phyloP scores from a whole-genome alignment of 2,113 vertebrate species.

The mouse (Mus musculus) region DNA sequence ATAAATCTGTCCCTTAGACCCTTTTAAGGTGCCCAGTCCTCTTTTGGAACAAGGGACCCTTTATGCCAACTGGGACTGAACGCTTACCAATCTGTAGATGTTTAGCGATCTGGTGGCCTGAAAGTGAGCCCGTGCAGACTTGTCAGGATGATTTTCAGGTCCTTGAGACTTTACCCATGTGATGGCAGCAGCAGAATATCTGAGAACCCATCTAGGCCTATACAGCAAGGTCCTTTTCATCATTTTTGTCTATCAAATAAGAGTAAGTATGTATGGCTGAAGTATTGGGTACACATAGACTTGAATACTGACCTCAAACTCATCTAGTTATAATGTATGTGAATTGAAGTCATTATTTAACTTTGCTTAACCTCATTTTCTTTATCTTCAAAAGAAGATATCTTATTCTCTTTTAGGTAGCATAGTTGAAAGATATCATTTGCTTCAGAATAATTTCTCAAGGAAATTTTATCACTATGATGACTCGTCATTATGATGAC shows the following conservation, averaged over 20 bases:
- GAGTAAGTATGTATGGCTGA: not conserved
- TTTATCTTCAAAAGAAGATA: not conserved
- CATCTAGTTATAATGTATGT: not conserved
- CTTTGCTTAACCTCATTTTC: not conserved
- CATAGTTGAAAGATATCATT: not conserved
- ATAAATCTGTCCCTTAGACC: too few species aligned
- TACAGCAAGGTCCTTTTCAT: not conserved
- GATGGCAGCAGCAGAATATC: too few species aligned
- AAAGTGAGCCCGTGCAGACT: too few species aligned
- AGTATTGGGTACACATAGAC: not conserved
- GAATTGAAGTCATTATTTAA: not conserved
- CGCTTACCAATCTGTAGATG: too few species aligned
- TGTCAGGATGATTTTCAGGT: too few species aligned
- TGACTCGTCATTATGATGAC: not conserved
- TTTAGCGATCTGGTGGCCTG: too few species aligned
- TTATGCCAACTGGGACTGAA: too few species aligned
- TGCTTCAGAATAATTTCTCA: not conserved
- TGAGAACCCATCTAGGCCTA: too few species aligned
- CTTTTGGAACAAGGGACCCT: too few species aligned
- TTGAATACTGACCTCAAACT: not conserved
- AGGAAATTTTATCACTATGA: not conserved
- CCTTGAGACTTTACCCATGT: too few species aligned
- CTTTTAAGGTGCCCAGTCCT: too few species aligned
- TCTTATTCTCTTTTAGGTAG: not conserved
- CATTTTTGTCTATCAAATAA: not conserved